Conservation (phyloP, 2,797 vertebrate genomes). For the Brotula barbata region DNA sequence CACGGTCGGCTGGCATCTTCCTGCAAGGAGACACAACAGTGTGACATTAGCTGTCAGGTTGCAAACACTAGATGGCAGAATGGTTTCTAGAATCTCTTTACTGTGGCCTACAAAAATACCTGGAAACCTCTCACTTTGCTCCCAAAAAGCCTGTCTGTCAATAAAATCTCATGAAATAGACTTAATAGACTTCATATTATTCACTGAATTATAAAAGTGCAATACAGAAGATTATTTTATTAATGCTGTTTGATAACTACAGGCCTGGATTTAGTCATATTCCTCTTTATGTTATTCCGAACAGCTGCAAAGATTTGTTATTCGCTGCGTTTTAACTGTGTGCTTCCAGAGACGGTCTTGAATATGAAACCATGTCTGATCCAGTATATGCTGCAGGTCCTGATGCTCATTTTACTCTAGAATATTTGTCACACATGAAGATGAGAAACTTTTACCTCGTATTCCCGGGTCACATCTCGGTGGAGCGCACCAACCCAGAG, state of each 20-base stretch:
- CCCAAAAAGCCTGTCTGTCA: slow-evolving; percentile 29
- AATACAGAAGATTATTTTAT: background rate
- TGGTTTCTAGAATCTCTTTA: slow-evolving; percentile 35
- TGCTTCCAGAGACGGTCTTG: background rate
- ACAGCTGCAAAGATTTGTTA: background rate
- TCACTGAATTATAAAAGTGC: no score
- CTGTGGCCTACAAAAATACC: slow-evolving; percentile 25
- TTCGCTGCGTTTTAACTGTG: no score
- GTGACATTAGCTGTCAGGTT: slow-evolving; percentile 25
- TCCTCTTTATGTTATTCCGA: background rate
- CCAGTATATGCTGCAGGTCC: slow-evolving; percentile 18
- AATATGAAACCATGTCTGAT: background rate
- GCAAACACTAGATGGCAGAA: slow-evolving; percentile 76
- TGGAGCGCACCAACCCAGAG: slow-evolving; percentile 53
- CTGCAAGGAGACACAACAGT: slow-evolving; percentile 72
- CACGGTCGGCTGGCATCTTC: slow-evolving; percentile 74
- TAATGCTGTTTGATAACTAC: background rate
- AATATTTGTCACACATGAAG: background rate
- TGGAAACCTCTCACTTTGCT: slow-evolving; percentile 9
- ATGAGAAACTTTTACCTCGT: slow-evolving; percentile 76
- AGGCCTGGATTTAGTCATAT: background rate
- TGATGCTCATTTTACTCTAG: background rate
- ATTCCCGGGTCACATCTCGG: slow-evolving; percentile 75
- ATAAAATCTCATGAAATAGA: slow-evolving; percentile 6
- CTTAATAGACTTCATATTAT: no score